Percentiles rank a stretch among this genome's conserved stretches.
phyloP scores from a whole-genome alignment of 2,888 invertebrate genomes.

The Drosophila borealis region DNA sequence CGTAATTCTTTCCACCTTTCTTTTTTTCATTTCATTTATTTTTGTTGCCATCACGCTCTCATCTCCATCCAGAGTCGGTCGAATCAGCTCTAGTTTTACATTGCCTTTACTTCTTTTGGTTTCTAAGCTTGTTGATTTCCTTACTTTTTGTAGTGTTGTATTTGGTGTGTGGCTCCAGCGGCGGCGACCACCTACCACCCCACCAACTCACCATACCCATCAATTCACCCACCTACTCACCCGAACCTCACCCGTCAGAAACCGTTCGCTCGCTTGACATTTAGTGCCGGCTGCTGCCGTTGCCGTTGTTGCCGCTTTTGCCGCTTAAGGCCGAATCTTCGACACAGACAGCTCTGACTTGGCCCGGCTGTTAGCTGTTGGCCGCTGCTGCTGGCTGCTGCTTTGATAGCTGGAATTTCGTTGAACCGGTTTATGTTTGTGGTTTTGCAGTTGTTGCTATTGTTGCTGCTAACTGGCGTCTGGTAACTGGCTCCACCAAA shows the following conservation, averaged over 20 bases:
- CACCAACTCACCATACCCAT: constrained; percentile 8
- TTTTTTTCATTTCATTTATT: background rate
- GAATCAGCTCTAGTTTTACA: constrained; percentile 33
- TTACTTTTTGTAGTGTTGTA: constrained; percentile 43
- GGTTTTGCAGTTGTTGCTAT: constrained; percentile 63
- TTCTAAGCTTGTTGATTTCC: constrained; percentile 55
- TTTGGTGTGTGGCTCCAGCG: constrained; percentile 17
- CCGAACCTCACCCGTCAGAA: constrained; percentile 19
- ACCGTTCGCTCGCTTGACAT: constrained; percentile 71
- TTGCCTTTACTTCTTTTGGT: constrained; percentile 35
- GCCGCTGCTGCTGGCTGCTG: constrained; percentile 45
- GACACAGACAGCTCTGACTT: constrained; percentile 42
- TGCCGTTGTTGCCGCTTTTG: constrained; percentile 51
- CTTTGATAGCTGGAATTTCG: constrained; percentile 72
- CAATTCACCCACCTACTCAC: background rate
- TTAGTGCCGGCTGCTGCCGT: constrained; percentile 70
- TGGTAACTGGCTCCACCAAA: constrained; percentile 75
- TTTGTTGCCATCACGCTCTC: constrained; percentile 19
- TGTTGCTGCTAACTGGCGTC: constrained; percentile 64
- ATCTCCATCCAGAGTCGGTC: constrained; percentile 30
- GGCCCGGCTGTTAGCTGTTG: constrained; percentile 45
- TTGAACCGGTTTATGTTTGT: constrained; percentile 78
- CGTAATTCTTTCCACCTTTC: background rate
- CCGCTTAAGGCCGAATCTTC: constrained; percentile 54
- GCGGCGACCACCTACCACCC: constrained; percentile 8